phyloP scores from a whole-genome alignment of 2,888 invertebrate genomes.

The Phaedon cochleariae region DNA sequence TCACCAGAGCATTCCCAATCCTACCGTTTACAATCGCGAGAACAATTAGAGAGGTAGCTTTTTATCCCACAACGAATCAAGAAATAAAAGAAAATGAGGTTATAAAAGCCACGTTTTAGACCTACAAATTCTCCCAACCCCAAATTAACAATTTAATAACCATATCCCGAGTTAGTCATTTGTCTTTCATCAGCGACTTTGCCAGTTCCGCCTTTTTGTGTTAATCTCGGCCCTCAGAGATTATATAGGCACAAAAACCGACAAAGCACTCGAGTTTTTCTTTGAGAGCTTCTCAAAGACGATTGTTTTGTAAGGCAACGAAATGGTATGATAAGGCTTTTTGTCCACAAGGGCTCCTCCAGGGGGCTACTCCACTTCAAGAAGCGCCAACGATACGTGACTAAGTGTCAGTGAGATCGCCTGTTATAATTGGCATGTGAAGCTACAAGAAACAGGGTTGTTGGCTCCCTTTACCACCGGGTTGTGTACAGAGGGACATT shows the following conservation, averaged over 20 bases:
- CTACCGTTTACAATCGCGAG: background rate
- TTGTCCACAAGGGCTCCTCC: background rate
- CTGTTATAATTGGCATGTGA: background rate
- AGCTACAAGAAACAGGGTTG: too few species aligned
- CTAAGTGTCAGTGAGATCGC: background rate
- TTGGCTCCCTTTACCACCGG: too few species aligned
- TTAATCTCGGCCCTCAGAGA: constrained; percentile 16
- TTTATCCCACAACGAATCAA: background rate
- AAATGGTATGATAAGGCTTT: background rate
- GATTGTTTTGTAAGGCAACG: constrained; percentile 5
- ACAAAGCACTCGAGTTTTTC: background rate
- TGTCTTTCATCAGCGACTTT: constrained; percentile 7
- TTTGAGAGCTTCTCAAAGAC: background rate
- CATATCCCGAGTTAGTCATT: constrained; percentile 5
- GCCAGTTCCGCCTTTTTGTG: constrained; percentile 9
- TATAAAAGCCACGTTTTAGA: background rate
- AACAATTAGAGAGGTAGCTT: background rate
- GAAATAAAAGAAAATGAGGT: too few species aligned
- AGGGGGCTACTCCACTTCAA: background rate
- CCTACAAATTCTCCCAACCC: too few species aligned
- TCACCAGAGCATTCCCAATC: background rate
- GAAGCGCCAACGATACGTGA: background rate
- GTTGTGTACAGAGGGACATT: too few species aligned
- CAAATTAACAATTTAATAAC: constrained; percentile 17
- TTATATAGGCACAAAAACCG: constrained; percentile 2